Percentiles rank a stretch among this genome's conserved stretches.
phyloP scores from a whole-genome alignment of 2,113 vertebrate genomes.

The Cisticola juncidis region DNA sequence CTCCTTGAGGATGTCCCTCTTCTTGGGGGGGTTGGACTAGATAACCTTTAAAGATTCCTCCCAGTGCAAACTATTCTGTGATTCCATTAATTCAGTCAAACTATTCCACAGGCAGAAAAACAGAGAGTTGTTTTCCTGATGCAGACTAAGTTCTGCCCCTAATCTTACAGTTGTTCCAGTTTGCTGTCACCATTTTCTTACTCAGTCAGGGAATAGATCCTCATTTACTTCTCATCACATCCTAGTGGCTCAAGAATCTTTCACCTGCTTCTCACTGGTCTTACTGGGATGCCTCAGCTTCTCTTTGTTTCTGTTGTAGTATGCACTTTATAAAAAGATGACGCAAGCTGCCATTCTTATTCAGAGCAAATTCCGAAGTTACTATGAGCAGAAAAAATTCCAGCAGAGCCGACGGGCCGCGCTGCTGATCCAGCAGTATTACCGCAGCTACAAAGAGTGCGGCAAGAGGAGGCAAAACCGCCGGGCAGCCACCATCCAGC shows the following conservation, averaged over 20 bases:
- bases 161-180: not conserved
- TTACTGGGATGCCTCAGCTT: not conserved
- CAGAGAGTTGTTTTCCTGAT: not conserved
- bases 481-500: constrained; percentile 84
- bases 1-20: not conserved
- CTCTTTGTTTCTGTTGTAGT: constrained; percentile 78
- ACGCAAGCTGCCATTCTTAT: constrained; percentile 99
- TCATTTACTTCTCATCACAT: not conserved
- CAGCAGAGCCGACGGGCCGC: constrained; percentile 96
- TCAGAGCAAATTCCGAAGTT: constrained; percentile 99
- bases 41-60: not conserved
- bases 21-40: not conserved
- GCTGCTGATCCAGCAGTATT: constrained; percentile 96
- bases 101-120: not conserved
- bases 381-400: constrained; percentile 96
- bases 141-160: not conserved
- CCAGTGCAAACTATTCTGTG: not conserved
- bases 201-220: not conserved
- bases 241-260: not conserved
- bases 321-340: constrained; percentile 99
- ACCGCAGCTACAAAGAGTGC: constrained; percentile 93
- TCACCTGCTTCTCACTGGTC: not conserved
- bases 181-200: not conserved
- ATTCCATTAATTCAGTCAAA: not conserved
- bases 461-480: constrained; percentile 88